Evolutionary conservation across 1,140 invertebrate genomes (phyloP), one percentile per base, ranked within the genome.

Genomic region (Paraescarpia echinospica): DNA sequence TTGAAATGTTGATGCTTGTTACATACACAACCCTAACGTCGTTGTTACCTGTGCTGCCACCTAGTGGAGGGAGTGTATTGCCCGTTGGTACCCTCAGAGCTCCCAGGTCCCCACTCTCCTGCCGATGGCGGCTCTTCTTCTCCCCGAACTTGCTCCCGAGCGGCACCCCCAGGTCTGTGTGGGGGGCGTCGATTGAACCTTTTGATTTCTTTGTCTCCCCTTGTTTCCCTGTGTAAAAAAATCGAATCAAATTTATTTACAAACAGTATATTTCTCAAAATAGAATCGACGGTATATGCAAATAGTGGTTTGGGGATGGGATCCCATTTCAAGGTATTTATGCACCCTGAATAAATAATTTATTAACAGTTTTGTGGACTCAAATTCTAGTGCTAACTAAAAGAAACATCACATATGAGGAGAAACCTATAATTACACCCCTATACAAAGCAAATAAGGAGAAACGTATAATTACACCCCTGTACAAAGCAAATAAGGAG

Each of bases 71-170:
- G 14, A 92, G 41, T 34, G 14, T 48, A 22, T 92, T 92, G 34
- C 48, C 41, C 27, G 35, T 92, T 31, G 91, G 33, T 34, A 35
- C 35, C 34, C 91, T 35, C 59, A 77, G 22, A 27, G 27, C 59
- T 12, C 59, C 59, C 59, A 77, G 22, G 89, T 90, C 35, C 14
- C 89, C 34, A 33, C 89, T 31, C n/a, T 90, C 35, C 31, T 90
- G 33, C 33, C 34, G 34, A 31, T 90, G 89, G 9, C 48, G 59
- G 33, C 33, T 92, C 92, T 89, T 92, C 92, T 89, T 59, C 59
- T 92, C 92, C 33, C 90, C 92, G 88, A 91, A 92, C 91, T 93
- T 93, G n/a, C 90, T 93, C 27, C 91, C 92, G 6, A 34, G 31
- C 31, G 91, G 91, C 0, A 92, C 92, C 8, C 59, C 59, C 2